Conservation (phyloP, 2,888 invertebrate species). For the Himalopsyche anomala region DNA sequence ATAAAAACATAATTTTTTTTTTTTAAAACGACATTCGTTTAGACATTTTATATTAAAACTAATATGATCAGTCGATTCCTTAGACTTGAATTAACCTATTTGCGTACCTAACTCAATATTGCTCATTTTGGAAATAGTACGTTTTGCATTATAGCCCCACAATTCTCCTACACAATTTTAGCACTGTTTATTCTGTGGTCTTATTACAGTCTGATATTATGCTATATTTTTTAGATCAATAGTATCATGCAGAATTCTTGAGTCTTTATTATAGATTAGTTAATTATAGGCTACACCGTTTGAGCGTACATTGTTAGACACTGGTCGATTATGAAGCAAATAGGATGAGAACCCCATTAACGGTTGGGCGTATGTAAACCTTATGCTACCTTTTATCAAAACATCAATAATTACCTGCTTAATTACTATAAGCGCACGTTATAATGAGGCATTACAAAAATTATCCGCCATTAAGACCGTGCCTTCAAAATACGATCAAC, state of each 20-base stretch:
- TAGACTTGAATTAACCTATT: no score
- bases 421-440: slow-evolving; percentile 6
- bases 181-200: no score
- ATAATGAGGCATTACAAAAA: slow-evolving; percentile 3
- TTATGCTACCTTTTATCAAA: neutral
- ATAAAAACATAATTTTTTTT: no score
- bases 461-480: slow-evolving; percentile 6
- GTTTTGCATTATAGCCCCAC: no score
- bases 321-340: neutral
- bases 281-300: neutral
- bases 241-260: neutral
- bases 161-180: no score
- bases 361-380: neutral
- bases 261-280: neutral
- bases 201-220: no score
- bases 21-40: no score
- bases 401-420: slow-evolving; percentile 20
- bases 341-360: neutral
- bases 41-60: no score
- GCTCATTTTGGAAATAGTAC: no score
- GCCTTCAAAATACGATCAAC: neutral
- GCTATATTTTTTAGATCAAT: no score
- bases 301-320: neutral
- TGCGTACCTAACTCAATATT: no score
- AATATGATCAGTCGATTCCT: no score